phyloP scores from a whole-genome alignment of 2,113 vertebrate species.

The Scartelaos histophorus region DNA sequence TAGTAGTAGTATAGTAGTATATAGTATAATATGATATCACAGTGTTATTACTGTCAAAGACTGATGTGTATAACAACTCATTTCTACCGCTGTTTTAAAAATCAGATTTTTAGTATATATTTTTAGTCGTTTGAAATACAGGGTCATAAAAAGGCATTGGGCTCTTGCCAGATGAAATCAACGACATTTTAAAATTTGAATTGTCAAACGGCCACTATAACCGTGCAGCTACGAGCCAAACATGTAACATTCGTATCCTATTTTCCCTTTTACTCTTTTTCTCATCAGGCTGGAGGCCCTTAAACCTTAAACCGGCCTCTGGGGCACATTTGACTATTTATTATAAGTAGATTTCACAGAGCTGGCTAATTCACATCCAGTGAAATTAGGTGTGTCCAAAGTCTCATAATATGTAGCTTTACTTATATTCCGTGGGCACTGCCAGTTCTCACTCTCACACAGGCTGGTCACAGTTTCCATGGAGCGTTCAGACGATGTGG shows the following conservation, averaged over 20 bases:
- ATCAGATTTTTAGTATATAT: too few relatives aligned
- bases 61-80: too few relatives aligned
- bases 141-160: not conserved
- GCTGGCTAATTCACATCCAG: not conserved
- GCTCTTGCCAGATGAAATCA: not conserved
- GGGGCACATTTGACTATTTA: slow-evolving; percentile 1
- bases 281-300: not conserved
- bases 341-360: not conserved
- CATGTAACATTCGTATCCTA: not conserved
- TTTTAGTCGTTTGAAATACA: not conserved
- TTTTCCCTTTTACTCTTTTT: slow-evolving; percentile 5
- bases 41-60: too few relatives aligned
- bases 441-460: not conserved
- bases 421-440: slow-evolving; percentile 5
- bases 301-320: slow-evolving; percentile 1
- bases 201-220: not conserved
- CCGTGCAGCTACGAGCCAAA: not conserved
- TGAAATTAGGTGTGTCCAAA: slow-evolving; percentile 9
- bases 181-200: not conserved
- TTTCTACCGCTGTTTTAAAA: too few relatives aligned
- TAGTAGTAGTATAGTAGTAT: too few relatives aligned
- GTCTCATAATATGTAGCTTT: slow-evolving; percentile 6
- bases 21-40: too few relatives aligned
- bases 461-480: slow-evolving; percentile 8
- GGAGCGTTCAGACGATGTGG: not conserved